These are phyloP conservation scores for Serranus cabrilla DNA, from an alignment of 2,797 vertebrate genomes.

Conservation along the genomic window DNA sequence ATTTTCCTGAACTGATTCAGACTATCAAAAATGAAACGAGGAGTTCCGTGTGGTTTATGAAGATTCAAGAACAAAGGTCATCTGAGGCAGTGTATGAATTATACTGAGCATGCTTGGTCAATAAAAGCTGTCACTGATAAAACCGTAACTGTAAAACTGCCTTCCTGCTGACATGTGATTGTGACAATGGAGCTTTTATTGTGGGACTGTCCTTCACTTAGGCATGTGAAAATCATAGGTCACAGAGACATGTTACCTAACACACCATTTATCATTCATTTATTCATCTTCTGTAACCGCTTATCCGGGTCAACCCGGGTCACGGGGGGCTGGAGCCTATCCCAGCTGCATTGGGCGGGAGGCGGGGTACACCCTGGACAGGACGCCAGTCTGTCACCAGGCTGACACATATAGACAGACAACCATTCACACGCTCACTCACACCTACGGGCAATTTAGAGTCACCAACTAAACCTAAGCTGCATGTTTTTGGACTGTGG, in stretches of 20 bases:
- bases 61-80: slow-evolving; percentile 14
- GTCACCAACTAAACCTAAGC: no score
- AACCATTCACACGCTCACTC: no score
- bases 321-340: no score
- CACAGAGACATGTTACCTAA: slow-evolving; percentile 10
- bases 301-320: no score
- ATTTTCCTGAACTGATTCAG: no score
- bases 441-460: no score
- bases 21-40: background rate
- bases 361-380: no score
- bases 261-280: background rate
- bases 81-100: background rate
- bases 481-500: no score
- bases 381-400: no score
- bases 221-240: slow-evolving; percentile 15
- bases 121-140: slow-evolving; percentile 32
- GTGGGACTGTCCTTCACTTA: background rate
- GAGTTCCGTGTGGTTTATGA: slow-evolving; percentile 13
- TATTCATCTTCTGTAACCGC: no score
- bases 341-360: no score
- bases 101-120: background rate
- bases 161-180: slow-evolving; percentile 1
- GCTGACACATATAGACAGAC: no score
- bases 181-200: slow-evolving; percentile 20
- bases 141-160: slow-evolving; percentile 39